Evolutionary conservation across 2,797 vertebrate genomes (phyloP), one percentile per base, ranked within the genome.

Genomic region (Poecilia velifera): DNA sequence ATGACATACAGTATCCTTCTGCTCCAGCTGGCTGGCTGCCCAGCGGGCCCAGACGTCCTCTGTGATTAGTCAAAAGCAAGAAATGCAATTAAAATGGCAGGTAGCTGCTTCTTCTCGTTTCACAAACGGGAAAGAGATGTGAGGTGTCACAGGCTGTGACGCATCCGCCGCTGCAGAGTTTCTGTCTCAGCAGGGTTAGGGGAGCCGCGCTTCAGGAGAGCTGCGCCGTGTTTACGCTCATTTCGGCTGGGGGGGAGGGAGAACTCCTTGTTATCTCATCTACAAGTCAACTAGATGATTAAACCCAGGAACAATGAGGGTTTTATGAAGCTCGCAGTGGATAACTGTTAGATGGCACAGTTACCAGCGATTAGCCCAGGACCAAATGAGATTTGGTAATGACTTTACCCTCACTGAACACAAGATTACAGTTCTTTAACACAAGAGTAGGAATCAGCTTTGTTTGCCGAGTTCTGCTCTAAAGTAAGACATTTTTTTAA

Each of bases 21-120:
- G 90, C 89, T 92, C 80, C 87, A 84, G 86, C 92, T 93, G 93
- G 94, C 94, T 87, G 85, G 49, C 76, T 78, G 90, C 95, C 93
- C 90, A 81, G 91, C 79, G 87, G 94, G 88, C 88, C 89, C 79
- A 83, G 18, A 77, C 82, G 91, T 95, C 94, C 90, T 87, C 89
- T 74, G 85, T 84, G 88, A 95, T 96, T 95, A 96, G 92, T 91
- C 92, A 84, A 89, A 94, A 94, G 87, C 89, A 87, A 93, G 91
- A 91, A 94, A 93, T 73, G 90, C 92, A 95, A 95, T 96, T 96
- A 96, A 94, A 90, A 92, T 94, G 94, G 92, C 94, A 96, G 95
- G 95, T 96, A 95, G 93, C 93, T 93, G 95, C 93, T 96, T 92
- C 92, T 91, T 95, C 91, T 88, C 59, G 92, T 94, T 95, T 94